phyloP scores from a whole-genome alignment of 2,797 vertebrate species.

The Nannoperca obscura region DNA sequence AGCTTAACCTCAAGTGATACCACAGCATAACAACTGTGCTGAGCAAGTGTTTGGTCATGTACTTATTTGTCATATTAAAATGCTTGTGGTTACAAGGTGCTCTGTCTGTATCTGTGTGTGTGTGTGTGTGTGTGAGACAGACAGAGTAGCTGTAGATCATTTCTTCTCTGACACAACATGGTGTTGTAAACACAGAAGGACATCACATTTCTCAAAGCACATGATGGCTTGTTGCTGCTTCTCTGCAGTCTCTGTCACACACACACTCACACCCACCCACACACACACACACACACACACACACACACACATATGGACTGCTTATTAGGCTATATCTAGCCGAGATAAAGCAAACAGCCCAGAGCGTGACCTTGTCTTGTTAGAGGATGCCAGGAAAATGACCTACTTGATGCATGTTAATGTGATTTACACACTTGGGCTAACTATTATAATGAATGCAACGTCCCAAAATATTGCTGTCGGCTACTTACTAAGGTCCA shows the following conservation, averaged over 20 bases:
- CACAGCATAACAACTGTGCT: constrained; percentile 31
- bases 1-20: constrained; percentile 59
- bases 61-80: constrained; percentile 49
- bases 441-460: constrained; percentile 71
- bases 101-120: background rate
- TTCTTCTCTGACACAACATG: constrained; percentile 11
- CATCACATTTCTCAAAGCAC: constrained; percentile 14
- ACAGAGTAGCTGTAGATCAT: background rate
- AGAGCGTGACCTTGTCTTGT: constrained; percentile 78
- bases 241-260: constrained; percentile 14
- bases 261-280: constrained; percentile 4
- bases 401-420: constrained; percentile 74
- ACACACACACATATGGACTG: constrained; percentile 56
- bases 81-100: constrained; percentile 4
- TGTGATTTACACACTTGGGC: constrained; percentile 74
- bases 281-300: constrained; percentile 12
- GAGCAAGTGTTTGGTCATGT: constrained; percentile 47
- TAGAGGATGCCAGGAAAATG: constrained; percentile 58
- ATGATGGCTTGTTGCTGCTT: constrained; percentile 17
- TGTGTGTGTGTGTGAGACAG: background rate
- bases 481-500: constrained; percentile 6
- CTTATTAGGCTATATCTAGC: constrained; percentile 57
- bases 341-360: constrained; percentile 61
- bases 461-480: constrained; percentile 21
- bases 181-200: constrained; percentile 5